These are phyloP conservation scores for Palythoa grandiflora DNA, from an alignment of 92 coral and sea anemone species.

Conservation along the genomic window DNA sequence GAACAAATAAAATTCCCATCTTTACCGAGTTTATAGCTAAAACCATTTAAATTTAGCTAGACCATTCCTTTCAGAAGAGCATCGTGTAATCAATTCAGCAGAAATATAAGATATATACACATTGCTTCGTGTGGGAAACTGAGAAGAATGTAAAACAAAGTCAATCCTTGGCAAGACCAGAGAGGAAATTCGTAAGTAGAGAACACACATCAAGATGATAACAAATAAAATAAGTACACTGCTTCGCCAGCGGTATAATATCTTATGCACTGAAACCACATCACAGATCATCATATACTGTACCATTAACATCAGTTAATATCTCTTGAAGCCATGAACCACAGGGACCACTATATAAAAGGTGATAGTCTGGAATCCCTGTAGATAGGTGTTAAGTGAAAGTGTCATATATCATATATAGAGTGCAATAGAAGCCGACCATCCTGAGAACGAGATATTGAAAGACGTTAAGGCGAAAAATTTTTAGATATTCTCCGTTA, in stretches of 20 bases:
- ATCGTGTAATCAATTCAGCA: background rate
- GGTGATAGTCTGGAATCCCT: background rate
- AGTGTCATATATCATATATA: background rate
- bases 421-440: background rate
- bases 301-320: background rate
- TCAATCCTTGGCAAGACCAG: background rate
- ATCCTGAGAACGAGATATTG: background rate
- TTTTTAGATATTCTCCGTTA: too few relatives aligned
- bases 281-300: background rate
- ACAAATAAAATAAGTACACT: background rate
- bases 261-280: background rate
- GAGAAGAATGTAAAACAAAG: background rate
- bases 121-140: background rate
- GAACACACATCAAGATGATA: background rate
- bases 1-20: too few relatives aligned
- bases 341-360: conserved; percentile 7
- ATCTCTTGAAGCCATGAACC: conserved; percentile 19
- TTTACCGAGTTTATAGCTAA: background rate
- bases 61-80: background rate
- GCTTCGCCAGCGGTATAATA: background rate
- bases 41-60: background rate
- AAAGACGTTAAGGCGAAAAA: too few relatives aligned
- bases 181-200: background rate
- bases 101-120: background rate
- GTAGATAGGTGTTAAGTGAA: conserved; percentile 1